Base-by-base conservation (phyloP, 2,113 vertebrate species). In the Marmota monax region DNA sequence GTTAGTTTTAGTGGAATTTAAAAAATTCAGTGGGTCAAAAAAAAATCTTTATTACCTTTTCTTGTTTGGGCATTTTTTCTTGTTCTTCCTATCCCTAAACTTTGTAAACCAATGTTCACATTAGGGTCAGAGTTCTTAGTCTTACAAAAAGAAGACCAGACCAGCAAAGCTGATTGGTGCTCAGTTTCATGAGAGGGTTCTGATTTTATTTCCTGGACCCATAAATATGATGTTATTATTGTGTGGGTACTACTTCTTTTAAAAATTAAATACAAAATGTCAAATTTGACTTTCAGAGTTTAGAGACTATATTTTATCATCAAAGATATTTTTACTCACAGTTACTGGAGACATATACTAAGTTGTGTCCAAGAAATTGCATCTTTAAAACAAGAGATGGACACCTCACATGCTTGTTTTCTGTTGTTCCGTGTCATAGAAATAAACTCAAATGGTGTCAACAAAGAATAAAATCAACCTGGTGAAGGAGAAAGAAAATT, bases 231-330 rank as follows among this genome's bases (percentile, higher is more conserved):
- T 27, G 25, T 11, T 37, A 23, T 77, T 63, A 34, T 29, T 39
- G 7, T 53, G 25, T 78, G 61, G 23, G 73, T 7, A 0, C 27
- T 72, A 48, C 29, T 39, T 27, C 37, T 85, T 48, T 61, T 70
- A 56, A 10, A 90, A 51, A 83, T 85, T 67, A 63, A 85, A 84
- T 91, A 20, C 29, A 65, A 85, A 97, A 45, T 82, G 17, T 69
- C 70, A 53, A 45, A 56, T 74, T 93, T 92, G 53, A 53, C n/a
- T 79, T 89, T 89, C 73, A 70, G 73, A 72, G 39, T 87, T 78
- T 10, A 37, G 63, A 73, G 61, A 42, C 32, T 53, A 1, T 2
- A 18, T 53, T 73, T 14, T 42, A 65, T 61, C 32, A 67, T 73
- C 63, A 82, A 65, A 34, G 42, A 12, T 34, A 65, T 56, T 32